These are phyloP conservation scores for Arizona elegans DNA, from an alignment of 2,113 vertebrate genomes.

Conservation along the genomic window DNA sequence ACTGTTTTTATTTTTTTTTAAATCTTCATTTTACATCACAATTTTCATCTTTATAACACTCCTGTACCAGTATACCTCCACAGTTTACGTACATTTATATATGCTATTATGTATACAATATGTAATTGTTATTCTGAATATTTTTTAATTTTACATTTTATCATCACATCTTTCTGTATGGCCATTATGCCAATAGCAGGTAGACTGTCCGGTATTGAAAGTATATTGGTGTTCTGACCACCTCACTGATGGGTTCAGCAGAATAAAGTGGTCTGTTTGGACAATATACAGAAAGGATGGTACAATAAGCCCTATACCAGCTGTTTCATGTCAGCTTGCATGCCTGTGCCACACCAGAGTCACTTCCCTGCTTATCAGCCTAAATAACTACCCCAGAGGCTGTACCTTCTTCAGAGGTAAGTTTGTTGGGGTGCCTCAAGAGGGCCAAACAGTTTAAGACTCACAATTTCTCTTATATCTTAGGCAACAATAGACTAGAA, in stretches of 20 bases:
- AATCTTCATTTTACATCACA: too few species aligned
- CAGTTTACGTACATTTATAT: too few species aligned
- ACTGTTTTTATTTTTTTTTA: too few species aligned
- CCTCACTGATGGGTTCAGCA: background rate
- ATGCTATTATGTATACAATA: too few species aligned
- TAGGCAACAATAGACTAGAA: background rate
- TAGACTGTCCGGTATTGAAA: background rate
- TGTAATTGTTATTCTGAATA: too few species aligned
- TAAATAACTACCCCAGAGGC: background rate
- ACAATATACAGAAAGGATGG: background rate
- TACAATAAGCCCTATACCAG: background rate
- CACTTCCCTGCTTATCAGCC: background rate
- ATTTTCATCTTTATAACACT: too few species aligned
- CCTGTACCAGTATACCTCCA: too few species aligned
- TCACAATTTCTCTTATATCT: background rate
- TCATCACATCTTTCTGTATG: background rate
- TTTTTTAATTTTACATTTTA: too few species aligned
- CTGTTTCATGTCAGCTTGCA: background rate
- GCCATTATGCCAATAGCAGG: too few species aligned
- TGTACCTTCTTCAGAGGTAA: background rate
- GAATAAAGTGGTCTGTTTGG: background rate
- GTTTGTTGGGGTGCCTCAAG: background rate
- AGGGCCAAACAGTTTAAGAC: background rate
- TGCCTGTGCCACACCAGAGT: background rate
- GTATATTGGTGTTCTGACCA: background rate